A percentile compares a stretch with the other conserved stretches of the same genome.
Evolutionary conservation across 1,140 invertebrate genomes (phyloP).

Genomic region (Eurosta solidaginis): DNA sequence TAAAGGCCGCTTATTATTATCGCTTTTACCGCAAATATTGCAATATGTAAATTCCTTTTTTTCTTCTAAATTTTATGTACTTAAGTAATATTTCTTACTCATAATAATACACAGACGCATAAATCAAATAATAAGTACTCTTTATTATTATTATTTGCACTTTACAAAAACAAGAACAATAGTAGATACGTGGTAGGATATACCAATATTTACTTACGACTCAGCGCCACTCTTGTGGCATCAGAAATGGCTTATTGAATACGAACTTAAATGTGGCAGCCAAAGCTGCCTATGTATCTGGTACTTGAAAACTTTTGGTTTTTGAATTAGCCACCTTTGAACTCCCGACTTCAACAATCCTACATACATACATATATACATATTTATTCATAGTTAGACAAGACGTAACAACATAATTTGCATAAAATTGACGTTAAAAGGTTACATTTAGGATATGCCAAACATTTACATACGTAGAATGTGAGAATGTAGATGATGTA

Average conservation of each 20-base stretch:
- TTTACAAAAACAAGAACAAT: constrained; percentile 40
- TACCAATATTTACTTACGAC: constrained; percentile 13
- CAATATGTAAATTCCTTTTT: constrained; percentile 20
- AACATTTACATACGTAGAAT: constrained; percentile 57
- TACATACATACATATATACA: background rate
- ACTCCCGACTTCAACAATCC: background rate
- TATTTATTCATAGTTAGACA: background rate
- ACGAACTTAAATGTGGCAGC: constrained; percentile 37
- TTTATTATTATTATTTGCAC: constrained; percentile 56
- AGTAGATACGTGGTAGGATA: too few relatives aligned
- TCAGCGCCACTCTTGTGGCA: background rate
- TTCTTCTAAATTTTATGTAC: background rate
- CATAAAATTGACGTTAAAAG: constrained; percentile 60
- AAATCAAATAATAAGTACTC: constrained; percentile 60
- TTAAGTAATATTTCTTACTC: constrained; percentile 39
- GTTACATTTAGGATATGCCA: constrained; percentile 52
- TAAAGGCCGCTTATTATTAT: constrained; percentile 22
- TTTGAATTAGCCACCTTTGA: constrained; percentile 2
- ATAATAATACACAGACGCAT: constrained; percentile 53
- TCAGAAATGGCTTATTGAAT: constrained; percentile 58
- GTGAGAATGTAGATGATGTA: too few relatives aligned
- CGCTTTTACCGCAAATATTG: constrained; percentile 4
- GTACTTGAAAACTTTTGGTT: constrained; percentile 32
- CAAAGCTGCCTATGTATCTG: background rate
- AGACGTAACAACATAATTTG: constrained; percentile 55